Evolutionary conservation across 1,140 invertebrate species (phyloP).

Genomic region (Lordiphosa mommai): DNA sequence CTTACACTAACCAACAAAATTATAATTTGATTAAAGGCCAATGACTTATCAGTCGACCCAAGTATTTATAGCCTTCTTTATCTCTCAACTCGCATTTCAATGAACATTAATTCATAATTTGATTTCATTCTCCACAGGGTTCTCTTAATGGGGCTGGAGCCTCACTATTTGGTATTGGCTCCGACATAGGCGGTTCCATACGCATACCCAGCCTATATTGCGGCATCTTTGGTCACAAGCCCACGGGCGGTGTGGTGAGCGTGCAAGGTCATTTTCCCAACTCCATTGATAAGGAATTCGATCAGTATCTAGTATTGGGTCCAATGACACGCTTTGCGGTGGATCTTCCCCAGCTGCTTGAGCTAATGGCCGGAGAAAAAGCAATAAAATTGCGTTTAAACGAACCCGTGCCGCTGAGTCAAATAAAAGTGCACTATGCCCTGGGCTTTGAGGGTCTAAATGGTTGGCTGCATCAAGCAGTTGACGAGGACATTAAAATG

Average conservation of each 20-base stretch:
- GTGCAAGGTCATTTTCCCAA: constrained; percentile 83
- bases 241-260: constrained; percentile 83
- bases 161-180: constrained; percentile 83
- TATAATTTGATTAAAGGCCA: no score
- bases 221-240: constrained; percentile 94
- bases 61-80: neutral
- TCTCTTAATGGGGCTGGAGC: constrained; percentile 83
- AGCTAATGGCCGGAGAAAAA: constrained; percentile 82
- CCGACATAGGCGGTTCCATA: constrained; percentile 93
- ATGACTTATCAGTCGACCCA: no score
- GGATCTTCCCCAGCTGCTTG: constrained; percentile 87
- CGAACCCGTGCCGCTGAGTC: constrained; percentile 82
- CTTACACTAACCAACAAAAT: no score
- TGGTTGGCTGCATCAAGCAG: constrained; percentile 42
- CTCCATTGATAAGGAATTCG: constrained; percentile 79
- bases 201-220: constrained; percentile 91
- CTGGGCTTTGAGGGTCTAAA: constrained; percentile 57
- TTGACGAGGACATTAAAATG: constrained; percentile 36
- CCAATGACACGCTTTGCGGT: constrained; percentile 89
- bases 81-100: neutral
- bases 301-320: constrained; percentile 83
- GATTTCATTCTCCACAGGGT: constrained; percentile 79
- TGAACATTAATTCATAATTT: neutral
- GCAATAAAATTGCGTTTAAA: constrained; percentile 73
- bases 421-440: constrained; percentile 81